Base-by-base conservation (phyloP, 2,113 vertebrate species). In the Pitta sordida region DNA sequence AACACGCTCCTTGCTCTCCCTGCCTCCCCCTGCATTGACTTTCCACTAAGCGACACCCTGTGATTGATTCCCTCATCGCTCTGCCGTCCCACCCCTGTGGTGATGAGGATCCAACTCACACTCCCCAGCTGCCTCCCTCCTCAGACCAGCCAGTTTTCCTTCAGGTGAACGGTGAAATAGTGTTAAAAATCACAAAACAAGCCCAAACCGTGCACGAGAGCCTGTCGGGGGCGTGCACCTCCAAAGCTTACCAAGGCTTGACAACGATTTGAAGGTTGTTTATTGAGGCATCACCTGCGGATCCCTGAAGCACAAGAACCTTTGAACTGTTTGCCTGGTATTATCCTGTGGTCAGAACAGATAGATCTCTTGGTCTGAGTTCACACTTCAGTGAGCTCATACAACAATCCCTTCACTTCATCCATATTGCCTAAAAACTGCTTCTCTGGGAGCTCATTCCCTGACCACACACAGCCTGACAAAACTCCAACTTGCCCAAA, bases 81-180 rank as follows among this genome's bases (percentile, higher is more conserved):
- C 64, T 69, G 75, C 58, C 1, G 3, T 15, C 53, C 75, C 49
- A 43, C 0, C 0, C 14, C 8, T 5, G 24, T 21, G 52, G 24
- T 21, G 52, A 64, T 10, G 44, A 85, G 58, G 53, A 68, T 62
- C 62, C 69, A 37, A 20, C 53, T 44, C 43, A 13, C 15, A 0
- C 36, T 56, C n/a, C 10, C 60, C 70, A 22, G 30, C 27, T 20
- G 13, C 32, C 86, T 82, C 65, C 36, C 41, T 44, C 53, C 58
- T 76, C 90, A 58, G 15, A 52, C 8, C 67, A 88, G 34, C 10
- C 22, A 10, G 29, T 34, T 73, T 71, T n/a, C 24, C 64, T 68
- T 68, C 74, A 65, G 30, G 15, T 60, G 46, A 78, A 34, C 0
- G 1, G 29, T n/a, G 46, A 67, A 78, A 69, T 10, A 49, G 19